These are phyloP conservation scores for Ypsolopha scabrella DNA, from an alignment of 2,888 invertebrate species.

Conservation along the genomic window DNA sequence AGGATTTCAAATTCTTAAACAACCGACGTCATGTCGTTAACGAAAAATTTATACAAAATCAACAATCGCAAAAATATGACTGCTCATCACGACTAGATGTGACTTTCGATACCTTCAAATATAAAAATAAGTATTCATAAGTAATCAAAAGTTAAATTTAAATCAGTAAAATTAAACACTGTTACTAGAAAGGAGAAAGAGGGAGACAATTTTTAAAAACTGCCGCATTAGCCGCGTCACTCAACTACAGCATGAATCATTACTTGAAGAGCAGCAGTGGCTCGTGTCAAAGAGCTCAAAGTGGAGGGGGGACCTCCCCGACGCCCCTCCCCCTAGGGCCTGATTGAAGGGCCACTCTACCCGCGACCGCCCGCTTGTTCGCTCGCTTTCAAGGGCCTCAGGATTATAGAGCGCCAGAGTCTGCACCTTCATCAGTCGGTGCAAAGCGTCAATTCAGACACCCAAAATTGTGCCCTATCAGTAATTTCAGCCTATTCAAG, in stretches of 20 bases:
- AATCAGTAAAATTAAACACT: conserved; percentile 9
- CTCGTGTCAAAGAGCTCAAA: conserved; percentile 67
- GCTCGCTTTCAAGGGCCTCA: conserved; percentile 64
- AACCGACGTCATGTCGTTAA: too few relatives aligned
- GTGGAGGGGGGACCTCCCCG: conserved; percentile 59
- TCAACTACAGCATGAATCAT: conserved; percentile 70
- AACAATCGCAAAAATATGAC: too few relatives aligned
- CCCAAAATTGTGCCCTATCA: conserved; percentile 47
- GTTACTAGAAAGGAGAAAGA: conserved; percentile 39
- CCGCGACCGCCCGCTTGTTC: conserved; percentile 66
- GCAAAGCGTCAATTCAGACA: conserved; percentile 46
- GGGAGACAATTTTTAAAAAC: conserved; percentile 28
- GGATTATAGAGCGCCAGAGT: conserved; percentile 67
- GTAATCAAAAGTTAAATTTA: too few relatives aligned
- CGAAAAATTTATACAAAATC: too few relatives aligned
- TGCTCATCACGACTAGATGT: too few relatives aligned
- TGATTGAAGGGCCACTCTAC: conserved; percentile 69
- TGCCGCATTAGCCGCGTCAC: conserved; percentile 64
- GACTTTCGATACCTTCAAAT: too few relatives aligned
- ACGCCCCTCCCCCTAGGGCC: conserved; percentile 22
- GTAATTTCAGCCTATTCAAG: conserved; percentile 51
- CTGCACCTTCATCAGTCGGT: conserved; percentile 66
- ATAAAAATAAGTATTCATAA: too few relatives aligned
- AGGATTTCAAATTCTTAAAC: too few relatives aligned
- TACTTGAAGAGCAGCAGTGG: conserved; percentile 69